Conservation (phyloP, 2,797 vertebrate species). For the Phrynocephalus guinanensis region DNA sequence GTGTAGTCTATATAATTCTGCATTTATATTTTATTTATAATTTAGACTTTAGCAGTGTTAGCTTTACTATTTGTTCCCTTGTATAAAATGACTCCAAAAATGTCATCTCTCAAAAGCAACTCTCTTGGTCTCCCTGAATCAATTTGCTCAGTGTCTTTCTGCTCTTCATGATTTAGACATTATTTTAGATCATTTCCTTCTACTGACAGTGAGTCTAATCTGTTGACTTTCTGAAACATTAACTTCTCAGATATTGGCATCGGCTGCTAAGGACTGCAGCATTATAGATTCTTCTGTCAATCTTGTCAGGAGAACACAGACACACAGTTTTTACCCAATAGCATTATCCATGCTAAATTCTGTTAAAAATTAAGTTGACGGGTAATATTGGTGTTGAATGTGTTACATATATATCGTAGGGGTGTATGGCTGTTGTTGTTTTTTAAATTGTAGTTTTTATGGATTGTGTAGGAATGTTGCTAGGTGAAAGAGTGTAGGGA, state of each 20-base stretch:
- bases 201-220: conserved; percentile 53
- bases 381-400: too few species aligned
- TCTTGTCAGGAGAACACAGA: conserved; percentile 26
- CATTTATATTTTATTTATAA: conserved; percentile 43
- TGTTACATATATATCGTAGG: too few species aligned
- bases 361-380: too few species aligned
- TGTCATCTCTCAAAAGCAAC: conserved; percentile 19
- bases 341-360: too few species aligned
- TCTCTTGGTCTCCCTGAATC: conserved; percentile 29
- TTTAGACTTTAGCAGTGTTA: conserved; percentile 5
- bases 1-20: background rate
- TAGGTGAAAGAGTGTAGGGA: too few species aligned
- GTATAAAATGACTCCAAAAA: conserved; percentile 32
- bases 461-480: too few species aligned
- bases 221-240: conserved; percentile 56
- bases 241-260: conserved; percentile 29
- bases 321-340: too few species aligned
- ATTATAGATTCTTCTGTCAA: conserved; percentile 26
- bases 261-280: conserved; percentile 40
- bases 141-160: conserved; percentile 39
- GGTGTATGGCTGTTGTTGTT: too few species aligned
- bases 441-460: too few species aligned
- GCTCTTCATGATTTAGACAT: conserved; percentile 47
- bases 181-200: conserved; percentile 47
- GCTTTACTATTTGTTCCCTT: conserved; percentile 24